phyloP scores from a whole-genome alignment of 2,888 invertebrate species.

The Nycteola revayana region DNA sequence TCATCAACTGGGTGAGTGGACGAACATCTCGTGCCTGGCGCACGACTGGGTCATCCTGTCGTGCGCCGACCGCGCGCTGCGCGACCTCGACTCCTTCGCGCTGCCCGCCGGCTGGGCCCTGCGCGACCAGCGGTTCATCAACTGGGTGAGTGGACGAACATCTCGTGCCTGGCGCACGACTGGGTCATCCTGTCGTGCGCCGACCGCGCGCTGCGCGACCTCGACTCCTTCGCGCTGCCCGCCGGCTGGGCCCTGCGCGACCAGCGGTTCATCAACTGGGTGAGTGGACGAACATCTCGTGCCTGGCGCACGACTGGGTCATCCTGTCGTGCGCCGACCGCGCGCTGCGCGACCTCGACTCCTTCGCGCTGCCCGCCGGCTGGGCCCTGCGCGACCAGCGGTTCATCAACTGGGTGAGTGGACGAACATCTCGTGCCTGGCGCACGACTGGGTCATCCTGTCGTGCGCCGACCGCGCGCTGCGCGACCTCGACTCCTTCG shows the following conservation, averaged over 20 bases:
- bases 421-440: no score
- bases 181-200: neutral
- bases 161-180: neutral
- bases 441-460: no score
- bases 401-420: no score
- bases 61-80: slow-evolving; percentile 61
- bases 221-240: neutral
- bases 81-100: slow-evolving; percentile 70
- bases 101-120: slow-evolving; percentile 85
- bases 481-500: no score
- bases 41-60: slow-evolving; percentile 88
- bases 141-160: slow-evolving; percentile 34
- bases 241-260: neutral
- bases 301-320: no score
- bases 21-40: slow-evolving; percentile 83
- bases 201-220: neutral
- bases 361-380: no score
- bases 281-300: no score
- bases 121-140: slow-evolving; percentile 64
- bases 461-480: no score
- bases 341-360: no score
- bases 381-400: no score
- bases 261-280: neutral
- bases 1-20: no score
- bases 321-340: no score